Evolutionary conservation across 2,113 vertebrate species (phyloP), one percentile per base, ranked within the genome.

Genomic region (Myotis davidii): DNA sequence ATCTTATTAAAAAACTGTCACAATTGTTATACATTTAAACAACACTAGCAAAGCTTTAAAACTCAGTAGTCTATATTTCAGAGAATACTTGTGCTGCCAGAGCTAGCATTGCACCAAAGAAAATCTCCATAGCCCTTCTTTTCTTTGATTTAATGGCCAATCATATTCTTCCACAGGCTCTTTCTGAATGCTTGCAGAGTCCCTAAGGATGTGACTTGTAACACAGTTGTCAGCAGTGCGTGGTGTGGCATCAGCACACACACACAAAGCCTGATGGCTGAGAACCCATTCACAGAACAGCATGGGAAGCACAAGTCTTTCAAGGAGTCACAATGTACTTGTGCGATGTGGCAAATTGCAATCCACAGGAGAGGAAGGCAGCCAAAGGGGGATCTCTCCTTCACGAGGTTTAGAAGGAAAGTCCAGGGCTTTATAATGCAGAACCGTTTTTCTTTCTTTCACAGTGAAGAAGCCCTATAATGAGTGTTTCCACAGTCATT

Each of bases 221-320:
- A 64, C 81, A 39, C 7, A 42, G 21, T 94, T 91, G 50, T 93
- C 10, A 12, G 42, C 9, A 20, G 48, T 37, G 17, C 2, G 2
- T 59, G 59, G 29, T 69, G n/a, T 72, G 84, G 93, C 54, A 70
- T 78, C 59, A 85, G n/a, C 39, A 76, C n/a, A 56, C 56, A 76
- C 18, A 48, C 23, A 42, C 5, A 20, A 32, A 45, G 39, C 72
- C 52, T 67, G 70, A 50, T 73, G 89, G 39, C 67, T 85, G 85
- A 94, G 95, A 97, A 96, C 18, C 27, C 64, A 97, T 97, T 98
- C 98, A 85, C 83, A 94, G 67, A 97, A 95, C 39, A 94, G 85
- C 87, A 23, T 90, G 94, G 52, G 70, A 70, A 92, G 78, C 0
- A 6, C 18, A 48, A 39, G 65, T 23, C 54, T 78, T 70, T 90